A percentile compares a stretch with the other conserved stretches of the same genome.
Evolutionary conservation across 2,113 vertebrate species (phyloP).

Genomic region (Laterallus jamaicensis): DNA sequence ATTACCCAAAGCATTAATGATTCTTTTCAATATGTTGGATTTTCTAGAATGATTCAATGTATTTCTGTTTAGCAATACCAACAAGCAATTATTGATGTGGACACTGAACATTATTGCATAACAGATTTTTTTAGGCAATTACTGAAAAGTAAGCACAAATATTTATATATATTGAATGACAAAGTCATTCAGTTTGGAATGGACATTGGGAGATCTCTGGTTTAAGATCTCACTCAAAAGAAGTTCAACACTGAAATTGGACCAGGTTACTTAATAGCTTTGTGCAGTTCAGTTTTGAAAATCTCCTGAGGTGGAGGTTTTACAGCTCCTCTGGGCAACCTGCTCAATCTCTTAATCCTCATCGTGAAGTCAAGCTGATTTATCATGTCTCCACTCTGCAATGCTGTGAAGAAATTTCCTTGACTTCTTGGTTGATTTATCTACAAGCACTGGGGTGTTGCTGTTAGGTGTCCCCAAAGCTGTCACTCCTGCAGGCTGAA

Average conservation of each 20-base stretch:
- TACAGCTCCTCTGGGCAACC: neutral
- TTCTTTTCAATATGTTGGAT: neutral
- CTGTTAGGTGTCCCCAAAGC: neutral
- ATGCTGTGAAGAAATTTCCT: neutral
- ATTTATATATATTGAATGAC: neutral
- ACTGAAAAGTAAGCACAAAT: neutral
- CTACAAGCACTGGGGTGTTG: neutral
- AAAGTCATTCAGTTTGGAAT: neutral
- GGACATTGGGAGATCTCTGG: neutral
- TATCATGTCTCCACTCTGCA: neutral
- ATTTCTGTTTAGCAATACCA: neutral
- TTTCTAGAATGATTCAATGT: neutral
- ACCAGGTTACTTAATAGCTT: neutral
- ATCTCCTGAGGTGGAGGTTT: neutral
- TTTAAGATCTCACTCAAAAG: neutral
- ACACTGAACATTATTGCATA: neutral
- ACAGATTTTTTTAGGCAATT: neutral
- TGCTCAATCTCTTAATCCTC: neutral
- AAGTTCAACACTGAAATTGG: neutral
- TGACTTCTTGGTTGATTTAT: neutral
- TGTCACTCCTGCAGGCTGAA: neutral
- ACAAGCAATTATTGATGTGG: neutral
- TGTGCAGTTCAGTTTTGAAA: neutral
- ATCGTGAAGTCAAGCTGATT: neutral
- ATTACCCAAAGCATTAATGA: neutral